phyloP scores from a whole-genome alignment of 2,797 vertebrate species.

The Sebastes diploproa region DNA sequence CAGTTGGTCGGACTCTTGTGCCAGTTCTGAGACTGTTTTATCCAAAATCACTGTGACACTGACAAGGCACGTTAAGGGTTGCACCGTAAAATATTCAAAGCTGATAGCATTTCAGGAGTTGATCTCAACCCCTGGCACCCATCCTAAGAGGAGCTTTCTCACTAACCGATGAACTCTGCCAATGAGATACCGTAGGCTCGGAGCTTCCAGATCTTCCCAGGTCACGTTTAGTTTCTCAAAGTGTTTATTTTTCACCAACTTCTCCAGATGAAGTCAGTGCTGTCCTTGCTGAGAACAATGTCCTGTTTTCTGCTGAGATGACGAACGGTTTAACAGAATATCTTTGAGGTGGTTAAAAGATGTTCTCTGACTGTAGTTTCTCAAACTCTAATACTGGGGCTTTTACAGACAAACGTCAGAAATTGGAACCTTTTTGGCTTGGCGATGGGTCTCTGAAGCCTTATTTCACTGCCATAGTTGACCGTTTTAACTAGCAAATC shows the following conservation, averaged over 20 bases:
- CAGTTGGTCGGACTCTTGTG: not conserved
- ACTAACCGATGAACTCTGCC: not conserved
- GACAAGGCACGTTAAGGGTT: not conserved
- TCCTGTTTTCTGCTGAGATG: not conserved
- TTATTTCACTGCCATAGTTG: not conserved
- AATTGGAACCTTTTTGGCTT: not conserved
- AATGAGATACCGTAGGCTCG: not conserved
- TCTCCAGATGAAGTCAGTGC: not conserved
- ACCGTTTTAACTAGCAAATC: not conserved
- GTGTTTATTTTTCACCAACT: not conserved
- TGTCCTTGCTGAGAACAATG: not conserved
- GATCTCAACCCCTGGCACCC: conserved; percentile 11
- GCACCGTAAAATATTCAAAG: not conserved
- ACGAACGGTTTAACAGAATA: not conserved
- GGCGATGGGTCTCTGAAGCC: not conserved
- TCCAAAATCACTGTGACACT: not conserved
- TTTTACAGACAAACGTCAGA: not conserved
- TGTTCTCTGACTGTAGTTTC: not conserved
- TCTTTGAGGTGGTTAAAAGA: not conserved
- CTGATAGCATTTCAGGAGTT: not conserved
- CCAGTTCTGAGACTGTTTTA: not conserved
- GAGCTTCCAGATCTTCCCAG: no score
- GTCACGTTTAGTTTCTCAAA: no score
- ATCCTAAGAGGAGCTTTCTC: conserved; percentile 24
- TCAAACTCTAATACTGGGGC: not conserved